Percentiles rank a stretch among this genome's conserved stretches.
Conservation (phyloP, 2,113 vertebrate species). For the Mandrillus leucophaeus region DNA sequence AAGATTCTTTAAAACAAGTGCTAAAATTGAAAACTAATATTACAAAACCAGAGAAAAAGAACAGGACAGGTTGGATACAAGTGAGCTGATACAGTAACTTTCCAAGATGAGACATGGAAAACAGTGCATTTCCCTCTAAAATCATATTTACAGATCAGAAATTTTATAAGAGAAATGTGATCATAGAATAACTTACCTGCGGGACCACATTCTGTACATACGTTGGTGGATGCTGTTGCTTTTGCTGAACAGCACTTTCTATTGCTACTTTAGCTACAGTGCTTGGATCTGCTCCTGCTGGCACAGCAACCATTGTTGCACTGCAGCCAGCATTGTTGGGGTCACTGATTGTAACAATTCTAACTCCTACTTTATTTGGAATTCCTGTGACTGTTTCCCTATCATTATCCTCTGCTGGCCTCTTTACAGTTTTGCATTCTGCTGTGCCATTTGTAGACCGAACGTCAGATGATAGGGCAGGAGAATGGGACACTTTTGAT, state of each 20-base stretch:
- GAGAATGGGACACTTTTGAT: constrained; percentile 86
- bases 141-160: constrained; percentile 28
- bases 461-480: constrained; percentile 84
- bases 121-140: background rate
- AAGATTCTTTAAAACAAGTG: background rate
- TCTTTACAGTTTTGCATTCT: constrained; percentile 94
- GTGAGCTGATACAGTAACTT: background rate
- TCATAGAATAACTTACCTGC: constrained; percentile 88
- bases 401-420: constrained; percentile 94
- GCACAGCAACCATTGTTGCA: constrained; percentile 98
- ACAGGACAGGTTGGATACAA: background rate
- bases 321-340: constrained; percentile 98
- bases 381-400: constrained; percentile 91
- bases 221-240: constrained; percentile 91
- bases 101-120: background rate
- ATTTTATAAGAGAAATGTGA: constrained; percentile 60
- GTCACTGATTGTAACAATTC: constrained; percentile 99
- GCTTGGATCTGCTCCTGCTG: constrained; percentile 98
- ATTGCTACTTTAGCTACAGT: constrained; percentile 99
- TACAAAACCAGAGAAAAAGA: constrained; percentile 33
- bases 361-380: constrained; percentile 98
- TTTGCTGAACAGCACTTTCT: constrained; percentile 98
- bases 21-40: constrained; percentile 13
- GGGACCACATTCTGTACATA: constrained; percentile 89
- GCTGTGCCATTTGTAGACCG: constrained; percentile 92